These are phyloP conservation scores for Clamator glandarius DNA, from an alignment of 2,797 vertebrate species.

Conservation along the genomic window DNA sequence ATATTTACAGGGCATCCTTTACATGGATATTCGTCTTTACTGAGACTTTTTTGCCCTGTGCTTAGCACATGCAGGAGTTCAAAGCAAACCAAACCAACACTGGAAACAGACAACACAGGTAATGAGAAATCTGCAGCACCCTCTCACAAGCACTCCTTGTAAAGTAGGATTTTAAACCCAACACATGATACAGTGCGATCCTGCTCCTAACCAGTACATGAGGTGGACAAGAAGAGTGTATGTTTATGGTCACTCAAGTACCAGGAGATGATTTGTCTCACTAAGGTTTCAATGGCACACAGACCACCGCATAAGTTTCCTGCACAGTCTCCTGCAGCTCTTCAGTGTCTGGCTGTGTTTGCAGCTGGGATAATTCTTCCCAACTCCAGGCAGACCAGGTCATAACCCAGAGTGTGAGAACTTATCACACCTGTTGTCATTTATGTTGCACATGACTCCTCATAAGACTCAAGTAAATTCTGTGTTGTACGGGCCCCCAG, in stretches of 20 bases:
- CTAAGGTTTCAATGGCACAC: accelerated
- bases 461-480: not conserved
- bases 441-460: not conserved
- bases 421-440: not conserved
- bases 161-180: not conserved
- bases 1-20: conserved; percentile 22
- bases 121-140: not conserved
- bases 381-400: not conserved
- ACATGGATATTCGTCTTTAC: not conserved
- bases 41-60: not conserved
- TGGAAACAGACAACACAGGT: not conserved
- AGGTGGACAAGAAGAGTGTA: not conserved
- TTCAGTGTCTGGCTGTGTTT: not conserved
- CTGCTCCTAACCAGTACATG: not conserved
- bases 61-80: not conserved
- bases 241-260: not conserved
- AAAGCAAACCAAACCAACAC: not conserved
- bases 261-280: not conserved
- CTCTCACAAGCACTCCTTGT: not conserved
- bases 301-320: not conserved
- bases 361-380: not conserved
- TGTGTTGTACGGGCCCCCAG: accelerated
- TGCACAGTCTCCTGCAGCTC: accelerated
- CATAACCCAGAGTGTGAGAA: accelerated
- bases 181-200: accelerated